Evolutionary conservation across 2,797 vertebrate genomes (phyloP), one percentile per base, ranked within the genome.

Genomic region (Brachyalestes nurse): DNA sequence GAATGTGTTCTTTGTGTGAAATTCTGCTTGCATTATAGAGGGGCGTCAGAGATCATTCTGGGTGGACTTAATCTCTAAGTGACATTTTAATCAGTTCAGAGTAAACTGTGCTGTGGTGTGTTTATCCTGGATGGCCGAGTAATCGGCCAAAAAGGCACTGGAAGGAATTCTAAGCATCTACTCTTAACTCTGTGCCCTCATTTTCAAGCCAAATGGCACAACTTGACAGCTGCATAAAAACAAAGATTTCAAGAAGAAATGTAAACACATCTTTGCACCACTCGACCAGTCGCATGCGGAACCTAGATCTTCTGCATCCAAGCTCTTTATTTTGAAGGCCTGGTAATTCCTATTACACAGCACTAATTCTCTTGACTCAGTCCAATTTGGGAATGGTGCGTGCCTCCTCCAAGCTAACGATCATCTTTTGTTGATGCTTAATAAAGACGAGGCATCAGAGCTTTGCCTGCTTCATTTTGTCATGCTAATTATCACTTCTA

Each of bases 401-500:
- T 53, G 64, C 23, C 5, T 61, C 25, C 40, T 77, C 58, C 16
- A 55, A 65, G 51, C 69, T 62, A 60, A 61, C 34, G 28, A 58
- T 81, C 72, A 72, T 17, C 72, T 38, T 71, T 69, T 10, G 23
- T 65, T 76, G 72, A 42, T 23, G 80, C 65, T 64, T 51, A 47
- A 77, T 72, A 72, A 23, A 64, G 77, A 76, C 45, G 47, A 73
- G 69, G 62, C 57, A 42, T 82, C 82, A 72, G 82, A 71, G 21
- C 75, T 82, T 82, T 80, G 78, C 64, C 16, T 77, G 77, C 34
- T 60, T 72, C 64, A n/a, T 82, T 84, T 61, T 78, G 71, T 80
- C 73, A 77, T 38, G 72, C 85, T 84, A 75, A 81, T 86, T 86
- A 86, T 80, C 80, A 81, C 80, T 60, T 75, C 78, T 86, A 80